These are phyloP conservation scores for Drosophila picticornis DNA, from an alignment of 2,888 invertebrate genomes.

Conservation along the genomic window DNA sequence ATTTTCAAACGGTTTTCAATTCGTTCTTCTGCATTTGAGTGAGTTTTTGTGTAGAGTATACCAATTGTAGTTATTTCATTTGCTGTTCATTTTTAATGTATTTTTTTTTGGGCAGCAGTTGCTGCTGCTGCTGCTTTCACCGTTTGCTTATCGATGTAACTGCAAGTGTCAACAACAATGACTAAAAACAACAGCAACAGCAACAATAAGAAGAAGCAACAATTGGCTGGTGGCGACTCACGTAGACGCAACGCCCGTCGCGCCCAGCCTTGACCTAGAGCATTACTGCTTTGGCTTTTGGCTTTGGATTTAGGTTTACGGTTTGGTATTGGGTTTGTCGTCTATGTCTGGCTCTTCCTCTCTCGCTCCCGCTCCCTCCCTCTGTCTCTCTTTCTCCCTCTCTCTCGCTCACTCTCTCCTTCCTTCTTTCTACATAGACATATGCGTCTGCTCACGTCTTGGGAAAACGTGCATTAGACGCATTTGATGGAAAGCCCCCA, in stretches of 20 bases:
- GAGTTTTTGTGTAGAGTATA: neutral
- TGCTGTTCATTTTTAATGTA: neutral
- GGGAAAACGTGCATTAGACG: constrained; percentile 47
- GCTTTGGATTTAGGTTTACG: constrained; percentile 22
- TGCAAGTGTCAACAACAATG: constrained; percentile 58
- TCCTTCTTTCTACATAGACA: neutral
- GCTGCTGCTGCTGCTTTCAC: constrained; percentile 49
- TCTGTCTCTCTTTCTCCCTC: neutral
- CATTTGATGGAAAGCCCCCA: constrained; percentile 44
- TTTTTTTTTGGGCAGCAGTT: constrained; percentile 26
- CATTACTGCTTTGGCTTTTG: constrained; percentile 66
- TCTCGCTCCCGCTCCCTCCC: neutral
- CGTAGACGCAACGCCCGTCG: constrained; percentile 73
- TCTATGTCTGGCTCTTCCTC: constrained; percentile 8
- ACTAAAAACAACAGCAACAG: constrained; percentile 33
- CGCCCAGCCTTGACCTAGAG: constrained; percentile 82
- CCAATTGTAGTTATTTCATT: neutral
- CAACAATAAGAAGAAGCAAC: constrained; percentile 17
- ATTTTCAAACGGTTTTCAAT: neutral
- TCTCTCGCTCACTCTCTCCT: neutral
- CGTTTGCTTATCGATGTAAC: constrained; percentile 60
- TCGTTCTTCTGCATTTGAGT: neutral
- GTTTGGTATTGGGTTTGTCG: constrained; percentile 1
- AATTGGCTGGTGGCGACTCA: constrained; percentile 54
- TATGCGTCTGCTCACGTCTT: constrained; percentile 36